Base-by-base conservation (phyloP, 2,888 invertebrate genomes). In the Chymomyza procnemis region DNA sequence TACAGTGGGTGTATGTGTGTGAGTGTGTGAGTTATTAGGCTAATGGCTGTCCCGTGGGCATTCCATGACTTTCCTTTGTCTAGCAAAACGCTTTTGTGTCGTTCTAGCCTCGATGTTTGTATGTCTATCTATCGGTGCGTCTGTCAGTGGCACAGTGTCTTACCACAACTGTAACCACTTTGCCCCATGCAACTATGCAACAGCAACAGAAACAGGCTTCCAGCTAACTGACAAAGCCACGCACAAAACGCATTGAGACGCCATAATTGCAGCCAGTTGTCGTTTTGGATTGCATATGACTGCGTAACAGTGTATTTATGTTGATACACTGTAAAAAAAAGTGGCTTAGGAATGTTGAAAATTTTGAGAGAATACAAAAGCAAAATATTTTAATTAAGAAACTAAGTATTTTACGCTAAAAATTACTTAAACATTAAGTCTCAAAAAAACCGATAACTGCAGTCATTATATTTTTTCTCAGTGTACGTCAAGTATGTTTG, bases 181-280 rank as follows among this genome's bases (percentile, higher is more conserved):
- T 66, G 79, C 72, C 66, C 59, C 26, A n/a, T 78, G 84, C 80
- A 84, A 71, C 75, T 78, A 71, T 80, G 74, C 84, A 74, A 60
- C 62, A 65, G 59, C 66, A 50, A 46, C 55, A 61, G n/a, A 12
- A 41, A 22, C 64, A 50, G 72, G 69, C 83, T 69, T 47, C 80
- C 69, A 75, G 68, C 73, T 69, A 78, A 73, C 80, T 83, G 84
- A 79, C 80, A 80, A 74, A 81, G 86, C 84, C 86, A 85, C 86
- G 64, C 48, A 79, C 71, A 75, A 80, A 74, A 70, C 80, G 86
- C 81, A 80, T 84, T 74, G 85, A 82, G 86, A 79, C 74, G 71
- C 82, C 82, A 82, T 82, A 86, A 82, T 86, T 86, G 87, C 82
- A 84, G 75, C 70, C 81, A 78, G 86, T 85, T 84, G 74, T 72